phyloP scores from a whole-genome alignment of 2,888 invertebrate species.

The Druceiella hillmani region DNA sequence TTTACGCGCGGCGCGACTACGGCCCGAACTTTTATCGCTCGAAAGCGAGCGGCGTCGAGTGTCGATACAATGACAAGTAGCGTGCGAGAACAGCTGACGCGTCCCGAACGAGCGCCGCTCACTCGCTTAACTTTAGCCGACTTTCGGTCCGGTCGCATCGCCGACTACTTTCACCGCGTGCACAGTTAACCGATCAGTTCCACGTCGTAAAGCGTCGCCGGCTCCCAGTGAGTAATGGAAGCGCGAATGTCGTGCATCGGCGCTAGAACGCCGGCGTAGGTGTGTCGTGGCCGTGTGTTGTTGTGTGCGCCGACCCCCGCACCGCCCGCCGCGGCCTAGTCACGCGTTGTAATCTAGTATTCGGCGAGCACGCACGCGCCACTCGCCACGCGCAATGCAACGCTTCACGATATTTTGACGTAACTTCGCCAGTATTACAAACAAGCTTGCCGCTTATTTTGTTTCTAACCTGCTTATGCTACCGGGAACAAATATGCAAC shows the following conservation, averaged over 20 bases:
- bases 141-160: conserved; percentile 29
- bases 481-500: no score
- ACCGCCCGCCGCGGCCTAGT: conserved; percentile 27
- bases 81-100: conserved; percentile 28
- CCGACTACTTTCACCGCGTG: neutral
- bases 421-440: no score
- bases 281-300: conserved; percentile 34
- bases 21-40: conserved; percentile 27
- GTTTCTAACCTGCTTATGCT: no score
- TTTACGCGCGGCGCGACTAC: conserved; percentile 34
- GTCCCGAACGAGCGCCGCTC: conserved; percentile 10
- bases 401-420: no score
- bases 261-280: conserved; percentile 26
- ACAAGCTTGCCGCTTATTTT: no score
- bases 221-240: no score
- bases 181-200: no score
- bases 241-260: no score
- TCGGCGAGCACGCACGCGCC: conserved; percentile 25
- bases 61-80: no score
- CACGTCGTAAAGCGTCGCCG: no score
- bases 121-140: conserved; percentile 27
- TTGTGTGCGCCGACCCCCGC: conserved; percentile 29
- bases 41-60: conserved; percentile 26
- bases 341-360: conserved; percentile 3
- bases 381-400: conserved; percentile 28